These are phyloP conservation scores for Amblyopsis hoosieri DNA, from an alignment of 2,797 vertebrate genomes.

Conservation along the genomic window DNA sequence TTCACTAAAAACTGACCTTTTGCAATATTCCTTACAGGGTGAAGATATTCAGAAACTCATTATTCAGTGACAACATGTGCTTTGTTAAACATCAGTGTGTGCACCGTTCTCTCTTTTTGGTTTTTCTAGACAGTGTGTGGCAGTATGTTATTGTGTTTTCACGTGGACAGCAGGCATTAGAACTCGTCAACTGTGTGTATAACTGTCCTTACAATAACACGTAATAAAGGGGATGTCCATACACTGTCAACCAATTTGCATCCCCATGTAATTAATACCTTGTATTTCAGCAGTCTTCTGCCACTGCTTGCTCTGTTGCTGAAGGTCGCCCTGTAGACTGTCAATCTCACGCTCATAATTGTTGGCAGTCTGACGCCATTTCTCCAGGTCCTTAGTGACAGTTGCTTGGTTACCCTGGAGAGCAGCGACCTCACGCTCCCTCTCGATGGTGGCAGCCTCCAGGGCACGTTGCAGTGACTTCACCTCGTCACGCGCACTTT, in stretches of 20 bases:
- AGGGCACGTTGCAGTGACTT: constrained; percentile 85
- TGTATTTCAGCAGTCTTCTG: constrained; percentile 87
- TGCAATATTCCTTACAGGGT: too few relatives aligned
- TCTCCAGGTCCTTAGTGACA: constrained; percentile 85
- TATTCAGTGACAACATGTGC: too few relatives aligned
- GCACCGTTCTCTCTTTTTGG: too few relatives aligned
- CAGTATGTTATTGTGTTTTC: too few relatives aligned
- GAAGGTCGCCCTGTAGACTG: constrained; percentile 84
- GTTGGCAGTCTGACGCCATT: constrained; percentile 86
- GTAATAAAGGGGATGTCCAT: too few relatives aligned
- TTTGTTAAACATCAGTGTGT: too few relatives aligned
- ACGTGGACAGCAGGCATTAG: too few relatives aligned
- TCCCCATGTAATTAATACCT: constrained; percentile 70
- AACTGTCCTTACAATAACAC: too few relatives aligned
- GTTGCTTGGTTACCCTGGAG: constrained; percentile 85
- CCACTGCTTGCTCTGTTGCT: constrained; percentile 88
- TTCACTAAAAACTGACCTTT: too few relatives aligned
- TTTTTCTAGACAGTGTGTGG: too few relatives aligned
- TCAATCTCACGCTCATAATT: constrained; percentile 88
- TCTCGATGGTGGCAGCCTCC: constrained; percentile 82
- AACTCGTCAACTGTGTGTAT: too few relatives aligned
- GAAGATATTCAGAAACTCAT: too few relatives aligned
- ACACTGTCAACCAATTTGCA: background rate
- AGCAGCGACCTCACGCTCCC: constrained; percentile 82
- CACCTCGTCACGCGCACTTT: constrained; percentile 85